Conservation (phyloP, 2,113 vertebrate species). For the Caracal caracal region DNA sequence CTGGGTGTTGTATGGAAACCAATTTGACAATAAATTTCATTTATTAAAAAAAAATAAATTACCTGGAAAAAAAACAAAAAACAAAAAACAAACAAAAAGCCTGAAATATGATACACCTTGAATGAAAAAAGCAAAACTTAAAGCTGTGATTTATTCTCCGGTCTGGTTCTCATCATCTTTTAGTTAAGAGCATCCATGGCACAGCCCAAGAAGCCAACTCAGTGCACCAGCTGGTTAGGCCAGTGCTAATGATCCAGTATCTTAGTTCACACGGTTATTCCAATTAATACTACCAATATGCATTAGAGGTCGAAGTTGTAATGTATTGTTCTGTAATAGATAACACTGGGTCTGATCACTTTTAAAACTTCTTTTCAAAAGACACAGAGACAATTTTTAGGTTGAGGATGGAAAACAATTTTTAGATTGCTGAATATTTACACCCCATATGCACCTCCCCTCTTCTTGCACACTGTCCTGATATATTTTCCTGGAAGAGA, state of each 20-base stretch:
- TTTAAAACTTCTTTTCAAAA: neutral
- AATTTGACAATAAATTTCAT: too few relatives aligned
- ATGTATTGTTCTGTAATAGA: neutral
- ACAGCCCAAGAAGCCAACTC: constrained; percentile 69
- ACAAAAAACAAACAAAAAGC: too few relatives aligned
- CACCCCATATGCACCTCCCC: neutral
- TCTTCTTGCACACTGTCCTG: neutral
- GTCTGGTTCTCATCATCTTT: constrained; percentile 70
- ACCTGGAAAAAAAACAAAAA: too few relatives aligned
- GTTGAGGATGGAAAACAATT: neutral
- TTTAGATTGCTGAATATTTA: neutral
- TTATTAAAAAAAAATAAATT: too few relatives aligned
- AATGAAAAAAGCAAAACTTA: constrained; percentile 77
- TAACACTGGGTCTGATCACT: neutral
- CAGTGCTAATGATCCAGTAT: constrained; percentile 67
- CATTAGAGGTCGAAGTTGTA: neutral
- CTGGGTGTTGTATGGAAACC: too few relatives aligned
- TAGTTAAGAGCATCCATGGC: neutral
- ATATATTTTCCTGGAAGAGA: neutral
- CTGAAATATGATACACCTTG: constrained; percentile 40
- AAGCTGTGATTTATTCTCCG: constrained; percentile 78
- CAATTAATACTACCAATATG: constrained; percentile 53
- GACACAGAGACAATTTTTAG: neutral
- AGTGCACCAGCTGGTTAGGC: constrained; percentile 64
- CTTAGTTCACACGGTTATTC: constrained; percentile 62